Evolutionary conservation across 2,888 invertebrate species (phyloP).

Genomic region (Cordilura impudica): DNA sequence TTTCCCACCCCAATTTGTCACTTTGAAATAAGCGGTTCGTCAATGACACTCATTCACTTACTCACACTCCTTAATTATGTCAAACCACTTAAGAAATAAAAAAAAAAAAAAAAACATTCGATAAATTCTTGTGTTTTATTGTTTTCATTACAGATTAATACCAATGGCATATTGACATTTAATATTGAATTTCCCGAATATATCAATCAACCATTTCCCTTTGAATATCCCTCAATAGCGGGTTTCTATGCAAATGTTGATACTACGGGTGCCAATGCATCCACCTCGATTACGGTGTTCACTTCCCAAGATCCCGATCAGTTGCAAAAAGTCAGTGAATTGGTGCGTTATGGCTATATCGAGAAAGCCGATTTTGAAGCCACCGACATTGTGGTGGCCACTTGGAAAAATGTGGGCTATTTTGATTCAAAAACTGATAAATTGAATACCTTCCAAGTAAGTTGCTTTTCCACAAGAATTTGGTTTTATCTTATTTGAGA

Average conservation of each 20-base stretch:
- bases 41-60: background rate
- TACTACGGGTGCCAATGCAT: constrained; percentile 80
- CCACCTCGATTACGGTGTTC: constrained; percentile 86
- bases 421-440: constrained; percentile 82
- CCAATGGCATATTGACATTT: constrained; percentile 93
- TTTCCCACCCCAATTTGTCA: constrained; percentile 53
- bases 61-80: background rate
- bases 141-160: constrained; percentile 85
- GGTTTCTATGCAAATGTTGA: constrained; percentile 95
- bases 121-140: background rate
- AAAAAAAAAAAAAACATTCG: background rate
- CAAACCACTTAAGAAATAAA: constrained; percentile 10
- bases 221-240: constrained; percentile 93
- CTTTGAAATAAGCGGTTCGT: background rate
- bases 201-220: constrained; percentile 91
- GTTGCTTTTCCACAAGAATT: no score
- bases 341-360: constrained; percentile 86
- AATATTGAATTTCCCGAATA: constrained; percentile 91
- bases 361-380: constrained; percentile 86
- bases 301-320: constrained; percentile 82
- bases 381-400: constrained; percentile 88
- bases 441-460: constrained; percentile 92
- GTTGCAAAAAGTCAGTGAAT: constrained; percentile 83
- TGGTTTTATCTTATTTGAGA: background rate
- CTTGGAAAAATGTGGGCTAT: constrained; percentile 93